Base-by-base conservation (phyloP, 2,888 invertebrate species). In the Corythucha ciliata region DNA sequence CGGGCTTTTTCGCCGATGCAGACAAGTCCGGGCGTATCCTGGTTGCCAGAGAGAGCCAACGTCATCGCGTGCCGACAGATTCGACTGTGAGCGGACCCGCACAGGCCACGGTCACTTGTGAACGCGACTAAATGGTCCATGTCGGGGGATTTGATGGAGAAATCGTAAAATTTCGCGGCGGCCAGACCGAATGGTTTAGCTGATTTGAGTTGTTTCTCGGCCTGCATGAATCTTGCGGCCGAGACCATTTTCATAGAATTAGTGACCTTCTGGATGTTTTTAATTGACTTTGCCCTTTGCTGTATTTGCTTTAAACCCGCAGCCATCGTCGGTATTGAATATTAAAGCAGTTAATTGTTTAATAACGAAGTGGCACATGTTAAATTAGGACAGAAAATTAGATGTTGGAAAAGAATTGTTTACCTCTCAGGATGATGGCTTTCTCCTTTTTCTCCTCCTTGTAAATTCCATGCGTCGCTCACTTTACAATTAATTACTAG, bases 201-300 rank as follows among this genome's bases (percentile, higher is more conserved):
- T 6, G 27, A 27, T 5, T 33, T 10, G 18, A 55, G 42, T 4
- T 20, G 16, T 22, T 52, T 45, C 36, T 55, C 55, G 7, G 48
- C 37, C 22, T 48, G 44, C 32, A 33, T 29, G 37, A 52, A 55
- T 25, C 54, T 53, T 29, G 26, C 41, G 2, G 57, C 48, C 1
- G 58, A 48, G 7, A 59, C 57, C 29, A 55, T 39, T 49, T 59
- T 58, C 57, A 57, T 49, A 7, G 57, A 50, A 6, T 42, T 21
- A 3, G 59, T 58, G 20, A 59, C 52, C 48, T 59, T 59, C 24
- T 57, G 53, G 14, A 58, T 53, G 12, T 54, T 58, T 8, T 47
- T 36, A 29, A 55, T 52, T 2, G 58, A 41, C 6, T 50, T 53
- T 25, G 53, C 46, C 18, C 46, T 51, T n/a, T 54, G 44, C 25